phyloP scores from a whole-genome alignment of 2,888 invertebrate genomes.

The Dermolepida albohirtum region DNA sequence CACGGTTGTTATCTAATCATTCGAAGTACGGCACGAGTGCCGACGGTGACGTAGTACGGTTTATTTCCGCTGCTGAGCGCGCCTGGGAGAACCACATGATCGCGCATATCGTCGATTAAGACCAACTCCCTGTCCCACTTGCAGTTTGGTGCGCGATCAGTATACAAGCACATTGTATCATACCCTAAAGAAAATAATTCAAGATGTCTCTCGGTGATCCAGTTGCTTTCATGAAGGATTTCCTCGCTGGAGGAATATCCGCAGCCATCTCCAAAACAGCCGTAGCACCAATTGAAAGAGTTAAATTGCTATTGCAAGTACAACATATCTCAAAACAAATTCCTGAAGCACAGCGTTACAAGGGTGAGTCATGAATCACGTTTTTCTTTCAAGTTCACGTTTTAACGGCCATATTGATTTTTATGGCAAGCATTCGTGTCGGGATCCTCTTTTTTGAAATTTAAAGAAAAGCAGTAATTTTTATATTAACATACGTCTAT shows the following conservation, averaged over 20 bases:
- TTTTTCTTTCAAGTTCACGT: slow-evolving; percentile 30
- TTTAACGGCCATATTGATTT: slow-evolving; percentile 35
- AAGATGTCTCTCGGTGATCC: slow-evolving; percentile 71
- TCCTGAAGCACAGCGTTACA: slow-evolving; percentile 86
- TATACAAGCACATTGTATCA: slow-evolving; percentile 55
- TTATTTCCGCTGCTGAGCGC: slow-evolving; percentile 48
- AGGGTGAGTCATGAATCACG: slow-evolving; percentile 70
- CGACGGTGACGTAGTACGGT: slow-evolving; percentile 47
- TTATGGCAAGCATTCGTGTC: slow-evolving; percentile 14
- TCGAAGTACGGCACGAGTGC: slow-evolving; percentile 28
- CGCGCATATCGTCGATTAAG: slow-evolving; percentile 49
- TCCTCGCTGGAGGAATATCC: slow-evolving; percentile 90
- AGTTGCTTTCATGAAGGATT: slow-evolving; percentile 89
- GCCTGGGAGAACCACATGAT: slow-evolving; percentile 59
- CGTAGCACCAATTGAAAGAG: slow-evolving; percentile 95
- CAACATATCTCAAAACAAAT: slow-evolving; percentile 95
- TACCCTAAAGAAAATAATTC: slow-evolving; percentile 45
- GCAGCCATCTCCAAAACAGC: slow-evolving; percentile 95
- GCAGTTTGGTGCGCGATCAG: slow-evolving; percentile 70
- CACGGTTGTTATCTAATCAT: slow-evolving; percentile 31
- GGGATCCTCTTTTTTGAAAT: background rate
- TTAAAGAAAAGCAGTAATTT: background rate
- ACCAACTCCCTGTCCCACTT: slow-evolving; percentile 65
- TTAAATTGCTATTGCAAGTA: slow-evolving; percentile 93
- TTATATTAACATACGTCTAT: background rate